Evolutionary conservation across 2,113 vertebrate genomes (phyloP).

Genomic region (Pangasianodon gigas): DNA sequence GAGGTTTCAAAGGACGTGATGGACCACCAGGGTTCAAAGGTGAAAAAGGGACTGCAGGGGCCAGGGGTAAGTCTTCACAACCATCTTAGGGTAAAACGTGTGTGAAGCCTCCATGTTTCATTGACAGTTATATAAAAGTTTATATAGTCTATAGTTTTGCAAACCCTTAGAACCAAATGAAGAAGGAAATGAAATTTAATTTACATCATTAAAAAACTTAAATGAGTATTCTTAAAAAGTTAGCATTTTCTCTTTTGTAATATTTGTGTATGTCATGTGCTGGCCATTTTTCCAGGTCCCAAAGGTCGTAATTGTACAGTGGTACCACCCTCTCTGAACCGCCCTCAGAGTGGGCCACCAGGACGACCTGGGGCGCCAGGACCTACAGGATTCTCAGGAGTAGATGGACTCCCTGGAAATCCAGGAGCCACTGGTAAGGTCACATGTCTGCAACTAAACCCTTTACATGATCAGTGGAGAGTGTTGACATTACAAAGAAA

Average conservation of each 20-base stretch:
- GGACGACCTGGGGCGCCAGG: slow-evolving; percentile 33
- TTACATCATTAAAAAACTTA: too few species aligned
- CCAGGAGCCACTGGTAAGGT: slow-evolving; percentile 28
- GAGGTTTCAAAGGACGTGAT: background rate
- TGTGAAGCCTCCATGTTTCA: background rate
- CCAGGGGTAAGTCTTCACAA: background rate
- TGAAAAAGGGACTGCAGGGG: background rate
- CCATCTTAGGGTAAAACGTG: background rate
- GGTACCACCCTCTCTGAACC: background rate
- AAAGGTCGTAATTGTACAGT: slow-evolving; percentile 22
- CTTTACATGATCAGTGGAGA: background rate
- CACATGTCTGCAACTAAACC: background rate
- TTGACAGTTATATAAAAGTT: background rate
- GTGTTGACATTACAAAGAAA: background rate
- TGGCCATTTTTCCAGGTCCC: slow-evolving; percentile 26
- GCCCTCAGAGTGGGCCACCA: too few species aligned
- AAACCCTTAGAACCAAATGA: background rate
- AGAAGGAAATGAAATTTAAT: background rate
- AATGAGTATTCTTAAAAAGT: too few species aligned
- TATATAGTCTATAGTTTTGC: background rate
- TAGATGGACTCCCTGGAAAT: background rate
- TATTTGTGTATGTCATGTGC: background rate
- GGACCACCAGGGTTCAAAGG: slow-evolving; percentile 10
- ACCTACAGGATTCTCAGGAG: slow-evolving; percentile 10
- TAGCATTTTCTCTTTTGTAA: background rate